Conservation (phyloP, 2,113 vertebrate genomes). For the Nannobrachium achirus region DNA sequence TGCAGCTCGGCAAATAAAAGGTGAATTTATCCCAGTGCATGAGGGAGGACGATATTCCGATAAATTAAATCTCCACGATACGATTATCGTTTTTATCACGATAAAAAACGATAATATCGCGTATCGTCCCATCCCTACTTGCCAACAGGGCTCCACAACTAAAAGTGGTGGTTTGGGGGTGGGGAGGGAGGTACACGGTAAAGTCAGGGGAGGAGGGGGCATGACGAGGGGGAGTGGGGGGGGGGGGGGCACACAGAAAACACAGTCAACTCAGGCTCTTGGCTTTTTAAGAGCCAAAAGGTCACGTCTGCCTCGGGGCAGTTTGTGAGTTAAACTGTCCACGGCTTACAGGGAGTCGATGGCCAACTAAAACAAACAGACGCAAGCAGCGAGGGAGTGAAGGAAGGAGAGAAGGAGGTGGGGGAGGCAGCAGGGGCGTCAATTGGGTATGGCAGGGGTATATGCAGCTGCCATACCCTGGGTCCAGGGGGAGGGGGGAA, state of each 20-base stretch:
- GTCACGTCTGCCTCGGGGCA: slow-evolving; percentile 74
- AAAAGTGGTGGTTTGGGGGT: slow-evolving; percentile 39
- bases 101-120: no score
- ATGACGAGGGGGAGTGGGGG: slow-evolving; percentile 38
- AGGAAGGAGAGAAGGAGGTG: neutral
- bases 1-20: no score
- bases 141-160: slow-evolving; percentile 58
- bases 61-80: no score
- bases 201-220: slow-evolving; percentile 20
- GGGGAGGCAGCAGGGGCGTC: no score
- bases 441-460: no score
- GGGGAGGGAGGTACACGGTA: neutral
- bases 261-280: slow-evolving; percentile 41
- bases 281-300: slow-evolving; percentile 63
- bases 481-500: slow-evolving; percentile 26
- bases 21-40: no score
- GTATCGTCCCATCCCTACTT: neutral
- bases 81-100: no score
- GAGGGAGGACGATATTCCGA: no score
- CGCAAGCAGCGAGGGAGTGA: slow-evolving; percentile 48
- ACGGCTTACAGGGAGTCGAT: slow-evolving; percentile 65
- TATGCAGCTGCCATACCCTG: no score
- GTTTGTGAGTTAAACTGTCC: slow-evolving; percentile 77
- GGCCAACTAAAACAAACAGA: slow-evolving; percentile 85
- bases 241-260: slow-evolving; percentile 50